Percentiles rank a stretch among this genome's conserved stretches.
phyloP scores from a whole-genome alignment of 2,888 invertebrate genomes.

The Nezara viridula region DNA sequence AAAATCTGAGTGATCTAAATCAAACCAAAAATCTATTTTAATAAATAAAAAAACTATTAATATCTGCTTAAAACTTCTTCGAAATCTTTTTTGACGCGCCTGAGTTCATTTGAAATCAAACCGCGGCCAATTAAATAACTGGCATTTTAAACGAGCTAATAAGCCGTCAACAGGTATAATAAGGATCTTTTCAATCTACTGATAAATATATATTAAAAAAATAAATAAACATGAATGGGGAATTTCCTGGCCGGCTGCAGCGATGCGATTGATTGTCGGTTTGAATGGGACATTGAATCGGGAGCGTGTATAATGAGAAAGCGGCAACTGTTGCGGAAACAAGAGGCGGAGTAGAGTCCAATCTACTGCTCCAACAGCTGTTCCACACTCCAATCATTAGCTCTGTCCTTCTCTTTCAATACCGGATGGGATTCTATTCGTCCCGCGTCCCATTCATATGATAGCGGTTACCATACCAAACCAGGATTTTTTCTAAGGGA shows the following conservation, averaged over 20 bases:
- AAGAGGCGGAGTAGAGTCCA: background rate
- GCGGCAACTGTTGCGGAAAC: constrained; percentile 6
- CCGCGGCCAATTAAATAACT: no score
- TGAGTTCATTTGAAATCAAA: no score
- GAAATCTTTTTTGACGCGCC: no score
- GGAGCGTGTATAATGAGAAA: background rate
- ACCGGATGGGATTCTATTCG: no score
- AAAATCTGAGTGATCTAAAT: no score
- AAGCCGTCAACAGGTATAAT: background rate
- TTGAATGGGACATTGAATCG: background rate
- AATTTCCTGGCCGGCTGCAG: background rate
- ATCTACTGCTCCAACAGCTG: background rate
- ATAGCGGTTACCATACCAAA: no score
- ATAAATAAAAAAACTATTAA: no score
- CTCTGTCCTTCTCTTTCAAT: background rate
- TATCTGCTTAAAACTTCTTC: no score
- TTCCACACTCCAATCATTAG: background rate
- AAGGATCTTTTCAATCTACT: background rate
- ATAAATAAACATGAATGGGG: background rate
- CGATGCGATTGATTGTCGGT: background rate
- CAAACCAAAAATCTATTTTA: no score
- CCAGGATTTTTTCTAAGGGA: no score
- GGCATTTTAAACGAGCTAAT: no score
- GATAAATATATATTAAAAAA: background rate
- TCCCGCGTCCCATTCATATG: no score